These are phyloP conservation scores for Pachyuromys duprasi DNA, from an alignment of 2,797 vertebrate species.

Conservation along the genomic window DNA sequence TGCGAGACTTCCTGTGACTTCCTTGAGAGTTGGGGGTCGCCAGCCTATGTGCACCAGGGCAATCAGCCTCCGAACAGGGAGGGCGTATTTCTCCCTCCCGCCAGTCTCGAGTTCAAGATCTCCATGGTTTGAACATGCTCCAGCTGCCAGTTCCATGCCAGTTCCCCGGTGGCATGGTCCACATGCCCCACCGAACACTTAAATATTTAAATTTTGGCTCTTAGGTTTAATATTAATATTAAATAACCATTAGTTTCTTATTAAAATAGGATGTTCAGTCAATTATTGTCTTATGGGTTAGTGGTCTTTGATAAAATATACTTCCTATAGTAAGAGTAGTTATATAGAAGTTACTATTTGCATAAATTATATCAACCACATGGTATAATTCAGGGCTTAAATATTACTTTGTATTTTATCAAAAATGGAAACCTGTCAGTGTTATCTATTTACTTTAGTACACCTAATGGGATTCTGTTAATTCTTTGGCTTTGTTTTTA, in stretches of 20 bases:
- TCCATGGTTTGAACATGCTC: too few relatives aligned
- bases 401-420: constrained; percentile 5
- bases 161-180: too few relatives aligned
- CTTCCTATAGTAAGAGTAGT: neutral
- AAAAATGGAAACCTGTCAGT: neutral
- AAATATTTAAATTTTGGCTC: neutral
- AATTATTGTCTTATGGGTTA: neutral
- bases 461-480: neutral
- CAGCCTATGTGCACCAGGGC: too few relatives aligned
- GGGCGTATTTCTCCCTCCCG: too few relatives aligned
- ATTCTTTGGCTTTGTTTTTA: neutral
- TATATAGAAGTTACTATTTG: neutral
- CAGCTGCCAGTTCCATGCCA: too few relatives aligned
- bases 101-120: too few relatives aligned
- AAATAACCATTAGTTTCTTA: neutral
- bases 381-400: neutral
- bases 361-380: constrained; percentile 22
- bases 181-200: neutral
- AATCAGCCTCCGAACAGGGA: too few relatives aligned
- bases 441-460: neutral
- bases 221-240: neutral
- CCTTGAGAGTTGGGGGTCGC: too few relatives aligned
- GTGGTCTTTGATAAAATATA: constrained; percentile 13
- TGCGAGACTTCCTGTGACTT: too few relatives aligned
- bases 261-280: neutral